Evolutionary conservation across 2,888 invertebrate species (phyloP).

Genomic region (Rugalucina vietnamica): DNA sequence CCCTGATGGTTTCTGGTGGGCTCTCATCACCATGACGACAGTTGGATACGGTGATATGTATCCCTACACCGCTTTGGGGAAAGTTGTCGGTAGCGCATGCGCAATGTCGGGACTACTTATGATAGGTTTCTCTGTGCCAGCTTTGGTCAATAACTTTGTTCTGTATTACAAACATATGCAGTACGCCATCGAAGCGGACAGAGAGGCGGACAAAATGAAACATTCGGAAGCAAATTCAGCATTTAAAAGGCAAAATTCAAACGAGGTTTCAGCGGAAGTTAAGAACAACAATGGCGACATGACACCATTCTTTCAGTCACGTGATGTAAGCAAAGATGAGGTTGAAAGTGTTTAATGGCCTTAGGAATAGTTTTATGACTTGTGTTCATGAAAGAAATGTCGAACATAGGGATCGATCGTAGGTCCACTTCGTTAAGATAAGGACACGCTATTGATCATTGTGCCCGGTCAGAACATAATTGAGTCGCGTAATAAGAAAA

Average conservation of each 20-base stretch:
- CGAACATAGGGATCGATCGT: too few species aligned
- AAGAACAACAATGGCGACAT: not conserved
- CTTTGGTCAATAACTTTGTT: conserved; percentile 81
- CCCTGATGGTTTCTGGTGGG: conserved; percentile 81
- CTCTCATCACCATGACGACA: conserved; percentile 81
- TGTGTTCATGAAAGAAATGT: too few species aligned
- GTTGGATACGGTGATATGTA: conserved; percentile 81
- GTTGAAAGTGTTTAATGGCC: too few species aligned
- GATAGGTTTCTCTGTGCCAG: conserved; percentile 79
- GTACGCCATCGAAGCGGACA: conserved; percentile 62
- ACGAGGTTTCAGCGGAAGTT: not conserved
- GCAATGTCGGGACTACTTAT: conserved; percentile 77
- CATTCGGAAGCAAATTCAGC: not conserved
- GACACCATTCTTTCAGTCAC: not conserved
- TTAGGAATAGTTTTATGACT: too few species aligned
- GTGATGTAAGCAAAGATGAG: not conserved
- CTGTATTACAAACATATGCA: conserved; percentile 78
- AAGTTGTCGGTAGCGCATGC: conserved; percentile 76
- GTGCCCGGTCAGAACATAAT: too few species aligned
- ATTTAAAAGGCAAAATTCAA: not conserved
- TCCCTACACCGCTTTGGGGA: conserved; percentile 71
- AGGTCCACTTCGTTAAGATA: too few species aligned
- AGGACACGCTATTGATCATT: too few species aligned
- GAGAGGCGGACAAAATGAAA: not conserved
- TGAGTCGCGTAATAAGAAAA: too few species aligned